Conservation (phyloP, 2,797 vertebrate genomes). For the Hirundo rustica region DNA sequence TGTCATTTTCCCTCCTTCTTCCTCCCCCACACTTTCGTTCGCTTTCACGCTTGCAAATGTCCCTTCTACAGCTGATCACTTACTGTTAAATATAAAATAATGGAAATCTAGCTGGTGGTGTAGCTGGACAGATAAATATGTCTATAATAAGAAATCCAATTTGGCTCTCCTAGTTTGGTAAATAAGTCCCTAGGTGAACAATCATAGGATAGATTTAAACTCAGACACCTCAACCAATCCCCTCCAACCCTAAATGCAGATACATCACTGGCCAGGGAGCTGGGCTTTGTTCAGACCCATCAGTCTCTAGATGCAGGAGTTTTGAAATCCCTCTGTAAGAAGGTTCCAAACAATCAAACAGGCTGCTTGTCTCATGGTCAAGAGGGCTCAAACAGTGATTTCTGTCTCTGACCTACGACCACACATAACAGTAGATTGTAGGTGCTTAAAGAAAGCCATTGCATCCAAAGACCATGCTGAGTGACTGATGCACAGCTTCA, state of each 20-base stretch:
- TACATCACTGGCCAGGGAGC: not conserved
- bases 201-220: not conserved
- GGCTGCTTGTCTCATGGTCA: not conserved
- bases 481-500: not conserved
- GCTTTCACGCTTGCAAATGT: slow-evolving; percentile 44
- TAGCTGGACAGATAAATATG: not conserved
- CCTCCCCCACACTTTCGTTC: slow-evolving; percentile 22
- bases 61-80: slow-evolving; percentile 21
- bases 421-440: not conserved
- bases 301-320: not conserved
- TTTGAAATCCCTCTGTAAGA: not conserved
- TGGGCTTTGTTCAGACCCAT: not conserved
- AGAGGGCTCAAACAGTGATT: not conserved
- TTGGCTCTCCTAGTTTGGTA: not conserved
- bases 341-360: not conserved
- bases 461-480: not conserved
- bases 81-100: slow-evolving; percentile 32
- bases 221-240: not conserved
- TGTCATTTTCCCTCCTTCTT: not conserved
- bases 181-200: not conserved
- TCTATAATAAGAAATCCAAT: not conserved
- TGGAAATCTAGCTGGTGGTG: not conserved
- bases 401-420: not conserved
- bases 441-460: not conserved
- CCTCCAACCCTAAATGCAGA: not conserved